Evolutionary conservation across 2,888 invertebrate species (phyloP).

Genomic region (Ochropleura leucogaster): DNA sequence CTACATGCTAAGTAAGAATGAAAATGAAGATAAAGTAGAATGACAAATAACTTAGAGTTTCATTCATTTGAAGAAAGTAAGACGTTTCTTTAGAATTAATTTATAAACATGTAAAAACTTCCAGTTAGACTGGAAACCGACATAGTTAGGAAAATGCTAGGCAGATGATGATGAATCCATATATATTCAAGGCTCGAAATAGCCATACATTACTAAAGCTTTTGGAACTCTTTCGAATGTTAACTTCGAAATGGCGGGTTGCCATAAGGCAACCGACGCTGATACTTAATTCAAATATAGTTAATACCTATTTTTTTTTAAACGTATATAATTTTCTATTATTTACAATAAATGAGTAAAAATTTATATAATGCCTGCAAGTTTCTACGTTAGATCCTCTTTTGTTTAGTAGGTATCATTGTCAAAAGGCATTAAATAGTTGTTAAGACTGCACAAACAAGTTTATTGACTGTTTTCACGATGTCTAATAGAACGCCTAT

Average conservation of each 20-base stretch:
- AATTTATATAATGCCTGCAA: too few species aligned
- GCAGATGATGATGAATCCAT: neutral
- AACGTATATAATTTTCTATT: too few species aligned
- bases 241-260: too few species aligned
- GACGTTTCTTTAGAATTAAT: neutral
- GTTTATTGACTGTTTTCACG: neutral
- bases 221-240: neutral
- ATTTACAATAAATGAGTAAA: too few species aligned
- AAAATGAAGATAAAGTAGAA: slow-evolving; percentile 23
- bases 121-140: neutral
- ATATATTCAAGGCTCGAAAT: neutral
- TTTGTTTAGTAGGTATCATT: neutral
- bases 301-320: too few species aligned
- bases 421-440: neutral
- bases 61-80: slow-evolving; percentile 19
- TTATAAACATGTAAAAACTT: neutral
- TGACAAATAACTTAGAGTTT: slow-evolving; percentile 10
- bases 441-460: neutral
- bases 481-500: neutral
- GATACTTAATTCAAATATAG: too few species aligned
- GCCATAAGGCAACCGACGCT: too few species aligned
- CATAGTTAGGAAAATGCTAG: neutral
- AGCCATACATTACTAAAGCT: neutral
- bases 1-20: neutral
- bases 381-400: neutral